Evolutionary conservation across 2,888 invertebrate species (phyloP).

Genomic region (Diachrysia chrysitis): DNA sequence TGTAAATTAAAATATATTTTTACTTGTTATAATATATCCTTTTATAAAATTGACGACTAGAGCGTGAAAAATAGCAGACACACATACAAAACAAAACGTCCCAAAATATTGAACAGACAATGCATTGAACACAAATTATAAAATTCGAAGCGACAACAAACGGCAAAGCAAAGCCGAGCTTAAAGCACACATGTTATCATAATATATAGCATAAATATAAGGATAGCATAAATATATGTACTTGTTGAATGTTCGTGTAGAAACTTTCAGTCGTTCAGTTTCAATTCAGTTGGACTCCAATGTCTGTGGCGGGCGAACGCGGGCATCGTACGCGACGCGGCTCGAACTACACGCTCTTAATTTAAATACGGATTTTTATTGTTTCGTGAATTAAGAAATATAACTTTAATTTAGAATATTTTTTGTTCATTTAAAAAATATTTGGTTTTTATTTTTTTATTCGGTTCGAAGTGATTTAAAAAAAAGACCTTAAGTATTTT

Average conservation of each 20-base stretch:
- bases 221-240: slow-evolving; percentile 58
- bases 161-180: slow-evolving; percentile 26
- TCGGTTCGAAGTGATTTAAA: background rate
- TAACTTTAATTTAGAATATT: slow-evolving; percentile 1
- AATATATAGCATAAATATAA: slow-evolving; percentile 11
- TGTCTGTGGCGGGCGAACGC: slow-evolving; percentile 57
- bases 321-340: slow-evolving; percentile 9
- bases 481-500: background rate
- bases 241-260: slow-evolving; percentile 72
- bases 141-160: slow-evolving; percentile 34
- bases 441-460: background rate
- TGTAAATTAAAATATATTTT: too few species aligned
- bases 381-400: background rate
- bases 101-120: slow-evolving; percentile 16
- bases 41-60: background rate
- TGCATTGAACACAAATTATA: slow-evolving; percentile 31
- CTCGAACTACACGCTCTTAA: slow-evolving; percentile 21
- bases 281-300: slow-evolving; percentile 68
- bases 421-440: background rate
- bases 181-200: slow-evolving; percentile 34
- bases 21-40: too few species aligned
- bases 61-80: slow-evolving; percentile 10
- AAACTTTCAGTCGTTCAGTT: slow-evolving; percentile 59
- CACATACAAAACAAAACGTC: background rate
- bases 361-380: slow-evolving; percentile 8